Conservation (phyloP, 2,113 vertebrate species). For the Orientallactaga bullata region DNA sequence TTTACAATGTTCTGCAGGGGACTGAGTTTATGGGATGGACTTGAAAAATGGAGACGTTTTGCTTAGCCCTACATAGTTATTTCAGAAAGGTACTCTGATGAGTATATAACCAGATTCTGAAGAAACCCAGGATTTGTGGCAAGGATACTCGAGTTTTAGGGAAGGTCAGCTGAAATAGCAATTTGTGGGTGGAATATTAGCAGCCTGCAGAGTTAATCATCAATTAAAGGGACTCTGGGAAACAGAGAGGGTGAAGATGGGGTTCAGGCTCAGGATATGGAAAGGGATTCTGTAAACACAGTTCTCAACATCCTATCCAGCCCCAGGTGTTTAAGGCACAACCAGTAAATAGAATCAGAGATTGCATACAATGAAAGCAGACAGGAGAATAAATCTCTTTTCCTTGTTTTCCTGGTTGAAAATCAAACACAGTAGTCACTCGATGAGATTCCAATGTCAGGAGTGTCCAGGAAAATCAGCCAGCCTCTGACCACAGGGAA, state of each 20-base stretch:
- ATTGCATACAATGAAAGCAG: conserved; percentile 63
- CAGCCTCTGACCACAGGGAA: conserved; percentile 39
- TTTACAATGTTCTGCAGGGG: not conserved
- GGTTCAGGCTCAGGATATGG: not conserved
- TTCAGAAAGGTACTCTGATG: conserved; percentile 47
- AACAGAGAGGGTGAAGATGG: not conserved
- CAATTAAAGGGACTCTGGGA: not conserved
- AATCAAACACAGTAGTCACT: conserved; percentile 64
- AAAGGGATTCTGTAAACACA: not conserved
- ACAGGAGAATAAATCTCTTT: conserved; percentile 68
- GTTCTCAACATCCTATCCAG: conserved; percentile 1
- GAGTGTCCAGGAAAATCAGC: conserved; percentile 37
- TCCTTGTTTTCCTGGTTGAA: conserved; percentile 74
- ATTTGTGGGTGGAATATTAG: conserved; percentile 55
- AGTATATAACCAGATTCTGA: not conserved
- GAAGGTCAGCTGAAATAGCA: conserved; percentile 62
- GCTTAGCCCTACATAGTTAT: conserved; percentile 42
- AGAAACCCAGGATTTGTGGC: not conserved
- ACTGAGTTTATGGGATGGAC: not conserved
- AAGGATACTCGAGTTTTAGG: not conserved
- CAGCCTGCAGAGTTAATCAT: conserved; percentile 56
- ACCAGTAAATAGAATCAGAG: conserved; percentile 60
- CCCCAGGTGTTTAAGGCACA: not conserved
- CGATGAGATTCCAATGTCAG: conserved; percentile 67
- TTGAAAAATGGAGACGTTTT: conserved; percentile 17